Conservation (phyloP, 92 coral and sea anemone species). For the Actinernus sp. region DNA sequence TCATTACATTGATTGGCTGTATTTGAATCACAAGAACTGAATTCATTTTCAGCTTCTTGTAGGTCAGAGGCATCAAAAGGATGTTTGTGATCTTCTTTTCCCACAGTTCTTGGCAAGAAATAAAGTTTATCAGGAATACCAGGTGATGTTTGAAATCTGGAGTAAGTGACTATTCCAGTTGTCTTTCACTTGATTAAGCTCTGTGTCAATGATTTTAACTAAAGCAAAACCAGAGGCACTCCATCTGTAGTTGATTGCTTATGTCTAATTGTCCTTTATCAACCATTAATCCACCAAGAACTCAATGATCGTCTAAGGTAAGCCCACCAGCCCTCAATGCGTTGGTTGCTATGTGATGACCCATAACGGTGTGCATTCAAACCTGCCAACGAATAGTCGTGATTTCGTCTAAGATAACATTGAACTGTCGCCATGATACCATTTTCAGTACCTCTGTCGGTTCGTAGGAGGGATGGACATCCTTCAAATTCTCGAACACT, state of each 20-base stretch:
- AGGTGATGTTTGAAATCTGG: conserved; percentile 40
- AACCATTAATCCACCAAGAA: conserved; percentile 51
- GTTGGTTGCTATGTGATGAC: conserved; percentile 53
- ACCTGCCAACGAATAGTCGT: conserved; percentile 31
- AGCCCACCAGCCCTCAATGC: conserved; percentile 65
- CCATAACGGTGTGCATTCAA: conserved; percentile 42
- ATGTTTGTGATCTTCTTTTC: conserved; percentile 37
- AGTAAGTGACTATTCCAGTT: conserved; percentile 52
- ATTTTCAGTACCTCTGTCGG: conserved; percentile 51
- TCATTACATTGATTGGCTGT: conserved; percentile 18
- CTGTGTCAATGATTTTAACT: conserved; percentile 38
- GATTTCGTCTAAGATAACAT: conserved; percentile 47
- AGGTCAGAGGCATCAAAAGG: conserved; percentile 23
- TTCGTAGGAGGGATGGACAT: no score
- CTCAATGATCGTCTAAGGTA: conserved; percentile 47
- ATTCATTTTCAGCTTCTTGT: conserved; percentile 40
- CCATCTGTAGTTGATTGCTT: conserved; percentile 21
- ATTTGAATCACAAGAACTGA: conserved; percentile 12
- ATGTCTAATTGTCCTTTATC: conserved; percentile 47
- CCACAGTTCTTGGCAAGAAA: conserved; percentile 44
- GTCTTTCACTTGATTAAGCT: conserved; percentile 43
- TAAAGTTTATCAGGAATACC: conserved; percentile 45
- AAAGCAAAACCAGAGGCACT: conserved; percentile 64
- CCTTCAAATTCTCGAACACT: conserved; percentile 31
- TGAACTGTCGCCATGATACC: conserved; percentile 37